Conservation (phyloP, 2,113 vertebrate species). For the Zosterops pallidus region DNA sequence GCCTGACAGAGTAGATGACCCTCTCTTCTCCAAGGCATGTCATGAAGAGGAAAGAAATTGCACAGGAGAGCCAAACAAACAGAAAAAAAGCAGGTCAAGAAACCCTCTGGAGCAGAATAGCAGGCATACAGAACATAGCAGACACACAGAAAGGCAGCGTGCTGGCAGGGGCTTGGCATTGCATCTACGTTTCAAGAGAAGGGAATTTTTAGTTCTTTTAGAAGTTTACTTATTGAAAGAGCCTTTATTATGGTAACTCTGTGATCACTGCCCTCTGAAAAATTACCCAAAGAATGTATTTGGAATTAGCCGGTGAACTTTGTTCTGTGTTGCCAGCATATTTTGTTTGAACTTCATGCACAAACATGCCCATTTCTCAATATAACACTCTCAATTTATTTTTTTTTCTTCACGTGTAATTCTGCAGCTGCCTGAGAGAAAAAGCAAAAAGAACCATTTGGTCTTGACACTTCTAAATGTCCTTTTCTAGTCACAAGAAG, state of each 20-base stretch:
- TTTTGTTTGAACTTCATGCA: constrained; percentile 58
- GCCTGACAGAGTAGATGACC: neutral
- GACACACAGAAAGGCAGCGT: neutral
- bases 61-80: neutral
- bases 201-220: neutral
- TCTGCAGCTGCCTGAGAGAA: neutral
- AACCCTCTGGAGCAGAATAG: neutral
- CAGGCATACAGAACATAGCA: neutral
- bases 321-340: constrained; percentile 22
- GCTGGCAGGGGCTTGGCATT: neutral
- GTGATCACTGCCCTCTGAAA: constrained; percentile 38
- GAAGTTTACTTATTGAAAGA: constrained; percentile 20
- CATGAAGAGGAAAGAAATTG: neutral
- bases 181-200: neutral
- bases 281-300: constrained; percentile 15
- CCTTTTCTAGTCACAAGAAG: neutral
- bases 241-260: constrained; percentile 17
- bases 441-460: neutral
- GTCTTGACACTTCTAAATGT: neutral
- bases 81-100: neutral
- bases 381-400: neutral
- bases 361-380: constrained; percentile 41
- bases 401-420: neutral
- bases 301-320: constrained; percentile 29
- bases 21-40: neutral